Evolutionary conservation across 1,140 invertebrate genomes (phyloP).

Genomic region (Diorhabda elongata): DNA sequence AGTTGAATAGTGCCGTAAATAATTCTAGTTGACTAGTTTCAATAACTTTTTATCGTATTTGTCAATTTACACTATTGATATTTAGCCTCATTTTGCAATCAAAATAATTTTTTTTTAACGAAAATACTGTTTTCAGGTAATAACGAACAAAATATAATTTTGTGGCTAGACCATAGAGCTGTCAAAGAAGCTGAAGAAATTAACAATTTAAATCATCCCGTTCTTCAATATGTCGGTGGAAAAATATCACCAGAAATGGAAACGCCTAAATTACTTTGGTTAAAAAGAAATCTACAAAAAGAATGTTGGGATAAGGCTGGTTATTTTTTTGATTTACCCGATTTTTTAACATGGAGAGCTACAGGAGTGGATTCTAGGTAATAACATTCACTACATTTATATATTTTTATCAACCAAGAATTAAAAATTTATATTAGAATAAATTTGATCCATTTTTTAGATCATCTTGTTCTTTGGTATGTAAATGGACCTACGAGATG

Average conservation of each 20-base stretch:
- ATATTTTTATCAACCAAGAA: too few relatives aligned
- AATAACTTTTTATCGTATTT: too few relatives aligned
- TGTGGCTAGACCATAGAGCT: conserved; percentile 97
- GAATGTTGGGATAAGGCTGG: conserved; percentile 65
- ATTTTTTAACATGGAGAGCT: conserved; percentile 91
- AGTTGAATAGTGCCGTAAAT: too few relatives aligned
- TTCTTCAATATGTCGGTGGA: conserved; percentile 85
- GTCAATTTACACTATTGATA: too few relatives aligned
- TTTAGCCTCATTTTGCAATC: too few relatives aligned
- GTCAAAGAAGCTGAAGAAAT: conserved; percentile 75
- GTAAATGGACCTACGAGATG: conserved; percentile 91
- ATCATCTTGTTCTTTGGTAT: conserved; percentile 87
- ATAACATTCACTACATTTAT: background rate
- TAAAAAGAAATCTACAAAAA: conserved; percentile 73
- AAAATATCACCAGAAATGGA: conserved; percentile 94
- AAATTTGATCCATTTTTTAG: conserved; percentile 46
- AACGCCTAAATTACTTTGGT: conserved; percentile 91
- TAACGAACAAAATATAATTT: conserved; percentile 78
- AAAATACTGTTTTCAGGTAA: conserved; percentile 48
- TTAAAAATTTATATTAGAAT: too few relatives aligned
- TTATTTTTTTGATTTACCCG: conserved; percentile 87
- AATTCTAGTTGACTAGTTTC: too few relatives aligned
- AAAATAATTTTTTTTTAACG: background rate
- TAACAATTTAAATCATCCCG: conserved; percentile 69
- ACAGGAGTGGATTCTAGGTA: conserved; percentile 69